Evolutionary conservation across 1,140 invertebrate species (phyloP), one percentile per base, ranked within the genome.

Genomic region (Stegodyphus mimosarum): DNA sequence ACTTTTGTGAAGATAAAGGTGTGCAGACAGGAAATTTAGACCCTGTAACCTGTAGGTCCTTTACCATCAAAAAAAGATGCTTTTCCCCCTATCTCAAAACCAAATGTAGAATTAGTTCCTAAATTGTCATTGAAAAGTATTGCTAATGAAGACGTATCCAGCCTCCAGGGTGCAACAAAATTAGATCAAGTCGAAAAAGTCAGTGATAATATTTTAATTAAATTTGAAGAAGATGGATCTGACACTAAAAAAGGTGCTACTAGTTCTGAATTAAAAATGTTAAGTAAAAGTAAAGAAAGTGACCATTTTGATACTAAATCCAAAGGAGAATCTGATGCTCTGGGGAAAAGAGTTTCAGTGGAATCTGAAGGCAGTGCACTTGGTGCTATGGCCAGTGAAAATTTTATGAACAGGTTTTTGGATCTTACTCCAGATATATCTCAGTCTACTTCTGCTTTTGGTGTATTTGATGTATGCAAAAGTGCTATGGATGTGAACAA

Each of bases 1-100:
- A 86, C 63, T 64, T 86, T 18, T 86, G 74, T 72, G 83, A 86
- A 64, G 79, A 83, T 64, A 87, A 87, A 53, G 86, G 75, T 53
- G 86, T 87, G 13, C 86, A 87, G 66, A 83, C 83, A 10, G 83
- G 83, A 6, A 76, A 76, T 84, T 63, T 74, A 17, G 83, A 73
- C 53, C 18, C 70, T 13, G 64, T 78, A 33, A 7, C 88, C 88
- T 51, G 84, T 88, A 11, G 87, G 87, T 13, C 80, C 66, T 49
- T 73, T 66, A 15, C 50, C 76, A 53, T 17, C 71, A 7, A 87
- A 86, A 76, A 86, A 87, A 79, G 81, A 84, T 70, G 66, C 70
- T 67, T 66, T 33, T 70, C 79, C 9, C 9, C 17, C 7, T 52
- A 53, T 17, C 15, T 50, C 15, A 81, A 81, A 17, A 67, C 17